phyloP scores from a whole-genome alignment of 2,888 invertebrate genomes.

The Kryphioiulus occultus region DNA sequence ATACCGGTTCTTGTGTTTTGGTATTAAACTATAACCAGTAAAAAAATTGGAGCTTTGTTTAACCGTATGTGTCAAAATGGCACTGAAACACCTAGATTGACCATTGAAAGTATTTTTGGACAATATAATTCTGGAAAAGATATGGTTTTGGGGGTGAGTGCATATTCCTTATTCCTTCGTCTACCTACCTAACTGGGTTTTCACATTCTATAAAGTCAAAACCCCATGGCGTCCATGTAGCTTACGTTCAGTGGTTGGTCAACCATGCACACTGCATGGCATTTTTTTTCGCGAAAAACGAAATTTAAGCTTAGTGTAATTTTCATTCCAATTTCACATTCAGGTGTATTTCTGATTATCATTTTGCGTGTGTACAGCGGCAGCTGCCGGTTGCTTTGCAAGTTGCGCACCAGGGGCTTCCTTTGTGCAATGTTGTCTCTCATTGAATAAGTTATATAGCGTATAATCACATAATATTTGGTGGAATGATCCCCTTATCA shows the following conservation, averaged over 20 bases:
- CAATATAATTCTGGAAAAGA: background rate
- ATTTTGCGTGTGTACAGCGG: slow-evolving; percentile 9
- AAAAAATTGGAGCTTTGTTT: no score
- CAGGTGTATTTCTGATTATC: slow-evolving; percentile 26
- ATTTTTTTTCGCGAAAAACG: background rate
- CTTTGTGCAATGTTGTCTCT: slow-evolving; percentile 34
- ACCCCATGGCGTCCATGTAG: background rate
- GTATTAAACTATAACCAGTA: no score
- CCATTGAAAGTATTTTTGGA: no score
- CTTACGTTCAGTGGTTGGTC: background rate
- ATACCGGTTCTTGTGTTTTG: no score
- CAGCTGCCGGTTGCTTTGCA: slow-evolving; percentile 32
- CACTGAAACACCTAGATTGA: no score
- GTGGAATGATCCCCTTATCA: slow-evolving; percentile 47
- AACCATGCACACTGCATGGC: background rate
- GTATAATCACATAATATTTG: slow-evolving; percentile 46
- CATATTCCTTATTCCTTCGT: background rate
- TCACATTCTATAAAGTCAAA: background rate
- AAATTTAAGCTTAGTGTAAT: background rate
- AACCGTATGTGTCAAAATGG: no score
- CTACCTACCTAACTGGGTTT: background rate
- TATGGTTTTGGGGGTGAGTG: background rate
- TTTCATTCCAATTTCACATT: background rate
- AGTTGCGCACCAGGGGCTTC: slow-evolving; percentile 2
- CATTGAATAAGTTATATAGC: slow-evolving; percentile 42